Percentiles rank a stretch among this genome's conserved stretches.
Conservation (phyloP, 2,888 invertebrate species). For the Sphinx pinastri region DNA sequence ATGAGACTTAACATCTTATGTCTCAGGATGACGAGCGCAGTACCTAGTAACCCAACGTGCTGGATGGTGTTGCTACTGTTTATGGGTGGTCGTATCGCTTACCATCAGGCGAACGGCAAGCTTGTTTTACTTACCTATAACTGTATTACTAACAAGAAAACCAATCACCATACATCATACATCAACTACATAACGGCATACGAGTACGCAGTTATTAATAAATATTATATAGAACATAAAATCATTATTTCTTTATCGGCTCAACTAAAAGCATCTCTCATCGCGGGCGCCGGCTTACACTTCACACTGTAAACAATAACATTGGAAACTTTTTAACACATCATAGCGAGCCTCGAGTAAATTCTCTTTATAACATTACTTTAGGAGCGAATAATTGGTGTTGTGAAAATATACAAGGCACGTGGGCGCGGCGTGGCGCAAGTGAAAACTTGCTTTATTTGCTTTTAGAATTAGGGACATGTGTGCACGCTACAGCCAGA, state of each 20-base stretch:
- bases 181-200: constrained; percentile 7
- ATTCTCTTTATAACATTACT: constrained; percentile 53
- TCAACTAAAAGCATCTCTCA: constrained; percentile 74
- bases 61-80: no score
- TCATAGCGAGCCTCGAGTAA: constrained; percentile 55
- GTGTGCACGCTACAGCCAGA: constrained; percentile 31
- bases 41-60: no score
- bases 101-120: no score
- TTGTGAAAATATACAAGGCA: constrained; percentile 77
- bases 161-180: constrained; percentile 11
- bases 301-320: constrained; percentile 78
- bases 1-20: no score
- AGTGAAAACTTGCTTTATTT: constrained; percentile 47
- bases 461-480: constrained; percentile 42
- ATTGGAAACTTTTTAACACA: constrained; percentile 78
- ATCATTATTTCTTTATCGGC: constrained; percentile 50
- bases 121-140: constrained; percentile 7
- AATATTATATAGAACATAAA: constrained; percentile 36
- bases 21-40: no score
- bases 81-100: no score
- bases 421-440: constrained; percentile 62
- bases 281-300: constrained; percentile 61
- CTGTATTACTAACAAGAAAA: not conserved
- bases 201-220: constrained; percentile 22
- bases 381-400: constrained; percentile 77